Conservation (phyloP, 2,797 vertebrate species). For the Chrosomus eos region DNA sequence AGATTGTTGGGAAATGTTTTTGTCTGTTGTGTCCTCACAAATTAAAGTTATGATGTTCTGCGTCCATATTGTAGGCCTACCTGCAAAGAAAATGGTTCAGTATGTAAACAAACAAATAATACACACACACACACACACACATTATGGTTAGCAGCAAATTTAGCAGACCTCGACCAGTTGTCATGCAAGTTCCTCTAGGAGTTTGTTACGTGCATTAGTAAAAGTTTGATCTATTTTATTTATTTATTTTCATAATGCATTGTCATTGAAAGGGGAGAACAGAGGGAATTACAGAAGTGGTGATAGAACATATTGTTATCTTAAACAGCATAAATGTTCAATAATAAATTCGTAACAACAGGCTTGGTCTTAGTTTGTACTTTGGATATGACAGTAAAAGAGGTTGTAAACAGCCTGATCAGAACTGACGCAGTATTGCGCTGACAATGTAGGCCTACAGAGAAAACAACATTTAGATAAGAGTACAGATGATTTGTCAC, state of each 20-base stretch:
- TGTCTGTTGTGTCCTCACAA: constrained; percentile 48
- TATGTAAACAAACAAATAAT: not conserved
- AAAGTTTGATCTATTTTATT: too few relatives aligned
- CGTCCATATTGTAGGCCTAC: constrained; percentile 69
- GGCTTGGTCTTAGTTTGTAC: constrained; percentile 38
- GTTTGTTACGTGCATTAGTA: not conserved
- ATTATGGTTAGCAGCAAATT: not conserved
- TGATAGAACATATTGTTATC: not conserved
- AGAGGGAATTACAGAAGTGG: too few relatives aligned
- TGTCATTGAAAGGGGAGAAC: too few relatives aligned
- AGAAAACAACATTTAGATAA: constrained; percentile 9
- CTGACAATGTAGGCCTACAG: not conserved
- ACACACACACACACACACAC: not conserved
- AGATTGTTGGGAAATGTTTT: constrained; percentile 58
- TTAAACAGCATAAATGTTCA: not conserved
- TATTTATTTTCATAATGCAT: not conserved
- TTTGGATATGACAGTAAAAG: constrained; percentile 40
- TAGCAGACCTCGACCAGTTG: not conserved
- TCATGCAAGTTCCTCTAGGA: not conserved
- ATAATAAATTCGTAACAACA: not conserved
- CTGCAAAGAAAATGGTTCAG: constrained; percentile 53
- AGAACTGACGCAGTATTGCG: not conserved
- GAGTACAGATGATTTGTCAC: not conserved
- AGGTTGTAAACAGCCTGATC: constrained; percentile 35
- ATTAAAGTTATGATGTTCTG: constrained; percentile 72